These are phyloP conservation scores for Drosophila pseudoobscura DNA, from an alignment of 1,140 invertebrate species.

Conservation along the genomic window DNA sequence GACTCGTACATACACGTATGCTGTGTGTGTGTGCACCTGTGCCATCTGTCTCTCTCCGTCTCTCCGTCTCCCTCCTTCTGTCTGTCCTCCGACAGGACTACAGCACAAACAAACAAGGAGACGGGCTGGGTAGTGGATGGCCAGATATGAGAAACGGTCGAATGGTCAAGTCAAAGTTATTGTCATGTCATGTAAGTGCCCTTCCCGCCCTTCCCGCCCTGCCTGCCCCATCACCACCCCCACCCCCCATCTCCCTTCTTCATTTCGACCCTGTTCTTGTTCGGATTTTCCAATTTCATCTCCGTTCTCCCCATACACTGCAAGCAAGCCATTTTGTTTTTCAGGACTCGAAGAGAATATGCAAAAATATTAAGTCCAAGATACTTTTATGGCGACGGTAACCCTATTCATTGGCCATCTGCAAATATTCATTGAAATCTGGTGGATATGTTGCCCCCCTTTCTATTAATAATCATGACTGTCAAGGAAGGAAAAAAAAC, in stretches of 20 bases:
- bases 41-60: slow-evolving; percentile 10
- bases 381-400: too few relatives aligned
- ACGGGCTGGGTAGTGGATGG: slow-evolving; percentile 13
- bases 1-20: slow-evolving; percentile 1
- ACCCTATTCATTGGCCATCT: too few relatives aligned
- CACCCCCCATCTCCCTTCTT: background rate
- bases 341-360: too few relatives aligned
- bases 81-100: slow-evolving; percentile 1
- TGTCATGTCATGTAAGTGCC: slow-evolving; percentile 75
- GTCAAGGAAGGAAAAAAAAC: too few relatives aligned
- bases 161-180: slow-evolving; percentile 79
- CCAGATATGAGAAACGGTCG: slow-evolving; percentile 76
- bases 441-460: too few relatives aligned
- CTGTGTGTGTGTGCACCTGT: slow-evolving; percentile 8
- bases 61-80: slow-evolving; percentile 19
- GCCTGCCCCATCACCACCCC: background rate
- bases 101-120: slow-evolving; percentile 53
- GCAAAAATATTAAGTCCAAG: too few relatives aligned
- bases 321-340: slow-evolving; percentile 24
- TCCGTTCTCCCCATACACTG: slow-evolving; percentile 25
- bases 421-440: too few relatives aligned
- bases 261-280: slow-evolving; percentile 6
- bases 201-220: slow-evolving; percentile 10
- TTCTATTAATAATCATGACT: too few relatives aligned
- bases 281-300: slow-evolving; percentile 57